Evolutionary conservation across 2,888 invertebrate species (phyloP).

Genomic region (Pilophorus perplexus): DNA sequence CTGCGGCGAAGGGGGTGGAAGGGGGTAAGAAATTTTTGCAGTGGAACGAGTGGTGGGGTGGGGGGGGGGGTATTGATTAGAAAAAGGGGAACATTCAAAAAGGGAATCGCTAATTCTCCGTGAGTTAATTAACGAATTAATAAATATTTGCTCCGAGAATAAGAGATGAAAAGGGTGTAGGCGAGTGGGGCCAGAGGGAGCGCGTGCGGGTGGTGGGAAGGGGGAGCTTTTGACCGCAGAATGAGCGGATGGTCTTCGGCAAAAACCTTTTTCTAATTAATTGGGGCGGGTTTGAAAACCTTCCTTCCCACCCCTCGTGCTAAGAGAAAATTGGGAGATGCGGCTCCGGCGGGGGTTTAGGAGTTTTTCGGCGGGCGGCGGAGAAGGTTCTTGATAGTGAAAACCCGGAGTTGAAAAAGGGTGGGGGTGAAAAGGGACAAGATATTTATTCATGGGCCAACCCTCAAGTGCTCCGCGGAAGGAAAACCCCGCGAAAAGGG

Average conservation of each 20-base stretch:
- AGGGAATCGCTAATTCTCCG: slow-evolving; percentile 34
- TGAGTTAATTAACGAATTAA: slow-evolving; percentile 37
- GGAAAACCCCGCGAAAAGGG: neutral
- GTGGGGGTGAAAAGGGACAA: slow-evolving; percentile 14
- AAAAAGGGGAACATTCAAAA: neutral
- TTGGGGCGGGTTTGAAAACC: slow-evolving; percentile 35
- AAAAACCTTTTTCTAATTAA: slow-evolving; percentile 41
- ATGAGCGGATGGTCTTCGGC: slow-evolving; percentile 16
- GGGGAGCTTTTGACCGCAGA: slow-evolving; percentile 26
- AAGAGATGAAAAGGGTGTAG: slow-evolving; percentile 21
- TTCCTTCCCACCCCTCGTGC: too few relatives aligned
- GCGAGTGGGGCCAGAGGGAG: neutral
- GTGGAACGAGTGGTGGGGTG: neutral
- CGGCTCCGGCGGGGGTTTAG: slow-evolving; percentile 5
- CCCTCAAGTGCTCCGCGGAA: neutral
- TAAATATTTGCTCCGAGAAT: slow-evolving; percentile 35
- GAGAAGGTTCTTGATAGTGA: too few relatives aligned
- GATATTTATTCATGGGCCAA: slow-evolving; percentile 42
- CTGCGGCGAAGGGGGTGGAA: slow-evolving; percentile 11
- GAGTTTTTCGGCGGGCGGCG: neutral
- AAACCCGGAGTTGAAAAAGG: slow-evolving; percentile 20
- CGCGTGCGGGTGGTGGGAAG: neutral
- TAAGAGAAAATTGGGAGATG: neutral
- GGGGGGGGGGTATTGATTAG: slow-evolving; percentile 25
- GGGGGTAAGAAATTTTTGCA: neutral